Evolutionary conservation across 2,888 invertebrate species (phyloP).

Genomic region (Pinctada fucata): DNA sequence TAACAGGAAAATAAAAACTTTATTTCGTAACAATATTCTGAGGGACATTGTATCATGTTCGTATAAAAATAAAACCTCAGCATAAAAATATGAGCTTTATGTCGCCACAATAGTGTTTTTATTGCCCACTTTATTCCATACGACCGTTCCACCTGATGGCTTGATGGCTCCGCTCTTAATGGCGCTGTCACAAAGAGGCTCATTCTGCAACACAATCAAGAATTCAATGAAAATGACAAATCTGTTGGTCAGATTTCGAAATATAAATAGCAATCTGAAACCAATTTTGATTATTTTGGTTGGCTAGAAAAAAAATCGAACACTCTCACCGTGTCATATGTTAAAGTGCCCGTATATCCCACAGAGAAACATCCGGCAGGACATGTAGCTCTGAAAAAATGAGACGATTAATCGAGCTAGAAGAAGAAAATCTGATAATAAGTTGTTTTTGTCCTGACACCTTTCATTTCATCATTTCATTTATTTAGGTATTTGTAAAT

Average conservation of each 20-base stretch:
- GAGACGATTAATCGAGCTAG: neutral
- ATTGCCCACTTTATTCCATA: conserved; percentile 10
- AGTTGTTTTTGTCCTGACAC: too few species aligned
- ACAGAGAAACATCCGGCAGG: conserved; percentile 36
- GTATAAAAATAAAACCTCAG: too few species aligned
- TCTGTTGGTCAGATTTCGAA: too few species aligned
- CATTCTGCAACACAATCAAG: conserved; percentile 6
- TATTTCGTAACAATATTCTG: too few species aligned
- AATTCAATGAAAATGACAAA: neutral
- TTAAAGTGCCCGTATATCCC: conserved; percentile 18
- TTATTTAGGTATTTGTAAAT: too few species aligned
- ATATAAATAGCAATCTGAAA: too few species aligned
- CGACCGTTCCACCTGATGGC: conserved; percentile 16
- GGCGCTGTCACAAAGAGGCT: conserved; percentile 11
- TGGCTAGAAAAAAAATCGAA: too few species aligned
- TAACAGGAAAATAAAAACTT: too few species aligned
- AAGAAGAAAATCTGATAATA: too few species aligned
- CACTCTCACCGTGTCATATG: conserved; percentile 34
- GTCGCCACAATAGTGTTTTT: conserved; percentile 2
- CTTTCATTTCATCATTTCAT: too few species aligned
- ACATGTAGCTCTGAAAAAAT: conserved; percentile 40
- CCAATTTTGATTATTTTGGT: too few species aligned
- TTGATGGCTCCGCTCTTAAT: conserved; percentile 13
- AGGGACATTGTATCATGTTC: too few species aligned
- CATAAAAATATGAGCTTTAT: neutral